Conservation (phyloP, 2,888 invertebrate genomes). For the Lissonota sp. region DNA sequence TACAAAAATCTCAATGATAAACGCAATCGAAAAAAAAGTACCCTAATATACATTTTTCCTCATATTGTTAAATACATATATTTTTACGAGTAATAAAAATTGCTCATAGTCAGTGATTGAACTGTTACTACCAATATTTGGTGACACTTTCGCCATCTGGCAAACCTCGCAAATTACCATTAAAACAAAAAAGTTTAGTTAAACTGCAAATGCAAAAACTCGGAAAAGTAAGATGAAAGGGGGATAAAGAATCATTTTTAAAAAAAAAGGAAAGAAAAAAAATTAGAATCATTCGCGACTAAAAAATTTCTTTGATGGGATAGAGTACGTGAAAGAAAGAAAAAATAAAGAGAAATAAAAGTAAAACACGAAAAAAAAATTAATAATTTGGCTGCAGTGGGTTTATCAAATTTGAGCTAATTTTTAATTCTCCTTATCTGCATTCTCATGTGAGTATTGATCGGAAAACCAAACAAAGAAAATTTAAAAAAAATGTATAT, state of each 20-base stretch:
- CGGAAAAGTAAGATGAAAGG: conserved; percentile 25
- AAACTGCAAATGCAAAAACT: conserved; percentile 33
- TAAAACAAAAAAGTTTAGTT: conserved; percentile 29
- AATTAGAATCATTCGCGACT: neutral
- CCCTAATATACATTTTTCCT: neutral
- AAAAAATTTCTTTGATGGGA: neutral
- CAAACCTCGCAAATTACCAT: conserved; percentile 52
- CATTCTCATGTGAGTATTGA: conserved; percentile 40
- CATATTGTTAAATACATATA: neutral
- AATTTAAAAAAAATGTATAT: neutral
- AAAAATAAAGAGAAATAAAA: neutral
- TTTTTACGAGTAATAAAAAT: conserved; percentile 14
- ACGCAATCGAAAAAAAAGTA: conserved; percentile 5
- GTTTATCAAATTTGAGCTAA: conserved; percentile 49
- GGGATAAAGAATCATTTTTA: conserved; percentile 1
- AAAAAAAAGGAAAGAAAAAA: neutral
- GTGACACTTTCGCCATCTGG: conserved; percentile 33
- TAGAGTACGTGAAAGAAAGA: neutral
- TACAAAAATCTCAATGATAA: neutral
- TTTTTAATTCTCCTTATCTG: conserved; percentile 35
- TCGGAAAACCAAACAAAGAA: neutral
- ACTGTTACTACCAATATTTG: conserved; percentile 38
- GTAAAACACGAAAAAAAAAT: conserved; percentile 12
- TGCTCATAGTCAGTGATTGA: conserved; percentile 23
- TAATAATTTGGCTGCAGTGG: conserved; percentile 48